A percentile compares a stretch with the other conserved stretches of the same genome.
Evolutionary conservation across 1,140 invertebrate species (phyloP).

Genomic region (Lanistes nyassanus): DNA sequence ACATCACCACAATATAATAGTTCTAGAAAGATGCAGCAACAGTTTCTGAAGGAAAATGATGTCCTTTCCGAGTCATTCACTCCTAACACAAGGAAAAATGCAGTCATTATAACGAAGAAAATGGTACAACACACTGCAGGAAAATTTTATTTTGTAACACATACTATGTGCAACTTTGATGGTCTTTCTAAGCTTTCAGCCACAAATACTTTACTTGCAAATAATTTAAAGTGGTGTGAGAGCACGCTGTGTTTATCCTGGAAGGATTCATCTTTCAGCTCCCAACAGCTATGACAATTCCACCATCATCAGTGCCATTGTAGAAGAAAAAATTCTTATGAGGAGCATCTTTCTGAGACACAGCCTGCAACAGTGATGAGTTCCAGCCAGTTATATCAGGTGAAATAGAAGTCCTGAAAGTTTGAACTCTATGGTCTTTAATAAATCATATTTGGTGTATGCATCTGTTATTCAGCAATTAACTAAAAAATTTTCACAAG

Average conservation of each 20-base stretch:
- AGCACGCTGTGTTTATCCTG: no score
- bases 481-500: no score
- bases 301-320: conserved; percentile 79
- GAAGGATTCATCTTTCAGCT: conserved; percentile 14
- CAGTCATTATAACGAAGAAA: background rate
- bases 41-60: no score
- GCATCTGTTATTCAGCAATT: no score
- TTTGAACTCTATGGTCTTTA: no score
- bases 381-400: no score
- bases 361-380: conserved; percentile 65
- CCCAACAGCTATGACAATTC: conserved; percentile 73
- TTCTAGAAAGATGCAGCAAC: no score
- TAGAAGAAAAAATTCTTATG: conserved; percentile 93
- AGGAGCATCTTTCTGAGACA: conserved; percentile 88
- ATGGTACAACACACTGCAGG: background rate
- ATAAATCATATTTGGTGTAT: no score
- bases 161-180: background rate
- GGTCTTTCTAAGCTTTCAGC: background rate
- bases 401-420: no score
- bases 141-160: background rate
- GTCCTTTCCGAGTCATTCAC: no score
- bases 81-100: background rate
- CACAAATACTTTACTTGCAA: background rate
- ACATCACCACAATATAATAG: no score
- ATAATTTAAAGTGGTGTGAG: no score